Percentiles rank a stretch among this genome's conserved stretches.
phyloP scores from a whole-genome alignment of 1,140 invertebrate genomes.

The Listronotus oregonensis region DNA sequence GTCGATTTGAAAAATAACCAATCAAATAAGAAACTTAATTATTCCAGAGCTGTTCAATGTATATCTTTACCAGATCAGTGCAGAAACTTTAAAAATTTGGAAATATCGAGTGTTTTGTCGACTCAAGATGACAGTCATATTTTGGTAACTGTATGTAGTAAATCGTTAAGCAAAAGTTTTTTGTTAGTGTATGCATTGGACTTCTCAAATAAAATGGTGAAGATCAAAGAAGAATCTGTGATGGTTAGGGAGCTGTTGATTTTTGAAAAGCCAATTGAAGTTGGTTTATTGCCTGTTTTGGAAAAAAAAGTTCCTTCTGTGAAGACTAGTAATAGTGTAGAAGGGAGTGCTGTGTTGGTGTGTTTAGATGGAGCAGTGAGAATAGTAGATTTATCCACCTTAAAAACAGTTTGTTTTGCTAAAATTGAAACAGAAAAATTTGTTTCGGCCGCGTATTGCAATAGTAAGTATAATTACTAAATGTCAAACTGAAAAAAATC shows the following conservation, averaged over 20 bases:
- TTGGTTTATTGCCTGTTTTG: slow-evolving; percentile 67
- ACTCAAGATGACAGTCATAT: slow-evolving; percentile 69
- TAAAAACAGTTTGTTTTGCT: slow-evolving; percentile 67
- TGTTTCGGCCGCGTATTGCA: slow-evolving; percentile 76
- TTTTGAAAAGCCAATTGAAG: slow-evolving; percentile 68
- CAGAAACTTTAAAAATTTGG: slow-evolving; percentile 57
- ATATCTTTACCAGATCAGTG: slow-evolving; percentile 58
- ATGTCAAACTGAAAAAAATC: no score
- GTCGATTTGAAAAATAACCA: slow-evolving; percentile 50
- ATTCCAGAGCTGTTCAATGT: slow-evolving; percentile 59
- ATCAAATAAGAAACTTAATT: slow-evolving; percentile 50
- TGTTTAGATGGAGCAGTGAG: slow-evolving; percentile 72
- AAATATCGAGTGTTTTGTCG: slow-evolving; percentile 65
- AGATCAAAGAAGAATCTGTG: slow-evolving; percentile 66
- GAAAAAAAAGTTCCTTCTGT: slow-evolving; percentile 50
- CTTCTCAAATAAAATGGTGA: slow-evolving; percentile 61
- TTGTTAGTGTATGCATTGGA: slow-evolving; percentile 66
- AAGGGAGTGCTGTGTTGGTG: slow-evolving; percentile 62
- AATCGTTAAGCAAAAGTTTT: slow-evolving; percentile 48
- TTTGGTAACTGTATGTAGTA: slow-evolving; percentile 64
- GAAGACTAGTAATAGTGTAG: slow-evolving; percentile 44
- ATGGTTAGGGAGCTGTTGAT: slow-evolving; percentile 65
- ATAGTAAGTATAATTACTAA: slow-evolving; percentile 59
- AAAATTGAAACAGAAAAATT: slow-evolving; percentile 71
- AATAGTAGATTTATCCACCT: slow-evolving; percentile 67